Conservation (phyloP, 2,113 vertebrate genomes). For the Brachyhypopomus gauderio region DNA sequence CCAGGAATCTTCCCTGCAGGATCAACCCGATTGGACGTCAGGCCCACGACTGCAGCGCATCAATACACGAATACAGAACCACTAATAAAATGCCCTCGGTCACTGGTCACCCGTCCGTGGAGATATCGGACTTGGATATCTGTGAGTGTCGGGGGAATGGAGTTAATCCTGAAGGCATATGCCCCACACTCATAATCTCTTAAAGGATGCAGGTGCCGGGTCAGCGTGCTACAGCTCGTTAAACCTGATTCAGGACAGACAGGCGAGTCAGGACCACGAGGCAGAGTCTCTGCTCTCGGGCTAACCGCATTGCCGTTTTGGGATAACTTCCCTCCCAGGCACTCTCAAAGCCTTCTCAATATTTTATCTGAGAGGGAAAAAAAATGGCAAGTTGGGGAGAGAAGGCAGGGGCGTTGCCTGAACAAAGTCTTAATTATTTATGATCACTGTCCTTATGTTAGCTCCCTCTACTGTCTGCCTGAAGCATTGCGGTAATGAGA, state of each 20-base stretch:
- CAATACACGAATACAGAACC: no score
- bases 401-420: neutral
- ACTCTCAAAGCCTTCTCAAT: constrained; percentile 10
- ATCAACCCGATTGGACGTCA: no score
- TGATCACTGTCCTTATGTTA: neutral
- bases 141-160: no score
- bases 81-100: no score
- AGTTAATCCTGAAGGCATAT: no score
- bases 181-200: no score
- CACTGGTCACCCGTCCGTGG: no score
- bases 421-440: constrained; percentile 14
- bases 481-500: neutral
- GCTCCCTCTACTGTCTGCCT: neutral
- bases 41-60: no score
- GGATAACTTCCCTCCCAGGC: neutral
- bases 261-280: neutral
- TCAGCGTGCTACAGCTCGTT: no score
- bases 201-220: no score
- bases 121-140: no score
- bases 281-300: neutral
- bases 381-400: neutral
- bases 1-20: no score
- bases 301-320: neutral
- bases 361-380: constrained; percentile 19
- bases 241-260: neutral